Conservation (phyloP, 1,140 invertebrate genomes). For the Diorhabda carinulata region DNA sequence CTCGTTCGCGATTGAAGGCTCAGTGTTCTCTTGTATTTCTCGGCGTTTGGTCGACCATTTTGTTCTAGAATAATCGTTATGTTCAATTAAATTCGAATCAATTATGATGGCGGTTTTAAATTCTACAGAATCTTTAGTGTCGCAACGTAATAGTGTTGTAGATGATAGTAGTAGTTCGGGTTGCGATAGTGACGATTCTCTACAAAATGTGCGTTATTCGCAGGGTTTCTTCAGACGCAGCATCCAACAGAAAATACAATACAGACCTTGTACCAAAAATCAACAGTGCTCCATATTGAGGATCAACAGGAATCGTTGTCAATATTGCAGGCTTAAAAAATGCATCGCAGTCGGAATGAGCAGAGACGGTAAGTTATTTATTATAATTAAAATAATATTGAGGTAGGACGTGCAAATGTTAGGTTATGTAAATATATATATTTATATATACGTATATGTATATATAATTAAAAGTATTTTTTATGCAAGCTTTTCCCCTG, state of each 20-base stretch:
- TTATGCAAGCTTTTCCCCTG: background rate
- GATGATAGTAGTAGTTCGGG: slow-evolving; percentile 47
- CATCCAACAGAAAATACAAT: slow-evolving; percentile 98
- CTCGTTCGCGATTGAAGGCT: slow-evolving; percentile 43
- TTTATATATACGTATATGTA: no score
- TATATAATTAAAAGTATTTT: background rate
- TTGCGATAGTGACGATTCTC: slow-evolving; percentile 56
- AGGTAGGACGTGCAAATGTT: no score
- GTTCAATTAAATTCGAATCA: slow-evolving; percentile 1
- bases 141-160: slow-evolving; percentile 22
- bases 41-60: slow-evolving; percentile 8
- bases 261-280: slow-evolving; percentile 95
- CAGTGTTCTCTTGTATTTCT: slow-evolving; percentile 43
- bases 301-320: slow-evolving; percentile 95
- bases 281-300: slow-evolving; percentile 95
- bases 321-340: slow-evolving; percentile 96
- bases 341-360: slow-evolving; percentile 98
- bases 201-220: slow-evolving; percentile 54
- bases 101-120: slow-evolving; percentile 47
- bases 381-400: no score
- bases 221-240: slow-evolving; percentile 84
- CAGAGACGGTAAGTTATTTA: slow-evolving; percentile 78
- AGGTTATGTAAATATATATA: no score
- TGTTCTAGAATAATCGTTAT: background rate
- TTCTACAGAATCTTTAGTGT: slow-evolving; percentile 37